A percentile compares a stretch with the other conserved stretches of the same genome.
Evolutionary conservation across 2,888 invertebrate genomes (phyloP).

Genomic region (Limnephilus lunatus): DNA sequence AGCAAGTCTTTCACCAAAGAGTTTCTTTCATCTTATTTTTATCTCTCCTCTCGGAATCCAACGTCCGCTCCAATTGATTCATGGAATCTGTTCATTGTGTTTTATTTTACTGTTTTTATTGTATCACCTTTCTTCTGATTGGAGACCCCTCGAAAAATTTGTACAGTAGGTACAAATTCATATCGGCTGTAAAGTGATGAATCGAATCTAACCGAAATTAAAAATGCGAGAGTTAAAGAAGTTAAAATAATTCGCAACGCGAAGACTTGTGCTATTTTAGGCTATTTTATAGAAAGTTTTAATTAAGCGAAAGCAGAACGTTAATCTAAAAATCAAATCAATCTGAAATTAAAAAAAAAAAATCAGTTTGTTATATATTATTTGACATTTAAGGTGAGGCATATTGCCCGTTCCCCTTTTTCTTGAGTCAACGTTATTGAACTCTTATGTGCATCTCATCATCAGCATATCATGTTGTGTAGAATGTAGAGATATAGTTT

Average conservation of each 20-base stretch:
- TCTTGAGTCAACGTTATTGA: no score
- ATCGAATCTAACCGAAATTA: conserved; percentile 13
- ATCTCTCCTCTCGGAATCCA: conserved; percentile 6
- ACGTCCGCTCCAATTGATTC: conserved; percentile 28
- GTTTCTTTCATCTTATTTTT: conserved; percentile 10
- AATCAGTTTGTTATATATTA: background rate
- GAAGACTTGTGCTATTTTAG: background rate
- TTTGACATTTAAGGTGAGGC: no score
- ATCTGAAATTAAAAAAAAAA: no score
- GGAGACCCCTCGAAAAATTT: background rate
- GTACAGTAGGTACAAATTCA: background rate
- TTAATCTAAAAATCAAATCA: background rate
- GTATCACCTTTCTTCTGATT: background rate
- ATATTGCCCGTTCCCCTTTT: no score
- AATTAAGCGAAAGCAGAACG: background rate
- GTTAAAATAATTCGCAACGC: background rate
- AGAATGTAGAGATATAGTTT: no score
- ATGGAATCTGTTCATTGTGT: conserved; percentile 34
- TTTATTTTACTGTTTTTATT: conserved; percentile 16
- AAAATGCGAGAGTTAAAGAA: background rate
- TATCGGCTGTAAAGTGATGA: background rate
- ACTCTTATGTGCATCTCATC: no score
- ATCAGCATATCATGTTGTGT: no score
- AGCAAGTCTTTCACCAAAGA: conserved; percentile 33
- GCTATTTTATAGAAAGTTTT: background rate